Conservation (phyloP, 2,888 invertebrate genomes). For the Philopedon plagiatum region DNA sequence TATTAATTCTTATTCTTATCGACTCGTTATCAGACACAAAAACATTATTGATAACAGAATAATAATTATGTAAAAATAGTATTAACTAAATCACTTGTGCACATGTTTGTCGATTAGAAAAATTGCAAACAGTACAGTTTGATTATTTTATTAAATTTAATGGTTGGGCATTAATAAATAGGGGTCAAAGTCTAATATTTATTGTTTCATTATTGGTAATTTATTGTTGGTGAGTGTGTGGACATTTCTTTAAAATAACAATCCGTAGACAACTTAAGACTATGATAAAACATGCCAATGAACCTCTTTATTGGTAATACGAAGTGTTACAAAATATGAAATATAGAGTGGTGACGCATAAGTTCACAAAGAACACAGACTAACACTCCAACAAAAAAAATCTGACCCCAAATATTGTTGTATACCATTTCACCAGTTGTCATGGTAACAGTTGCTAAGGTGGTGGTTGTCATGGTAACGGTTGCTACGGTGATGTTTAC, state of each 20-base stretch:
- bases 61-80: conserved; percentile 13
- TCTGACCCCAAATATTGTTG: too few species aligned
- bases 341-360: too few species aligned
- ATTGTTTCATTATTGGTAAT: background rate
- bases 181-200: conserved; percentile 4
- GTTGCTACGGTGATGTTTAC: too few species aligned
- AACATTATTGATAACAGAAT: background rate
- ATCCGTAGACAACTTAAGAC: background rate
- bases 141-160: conserved; percentile 7
- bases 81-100: background rate
- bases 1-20: conserved; percentile 4
- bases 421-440: too few species aligned
- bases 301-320: conserved; percentile 9
- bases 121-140: conserved; percentile 5
- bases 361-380: too few species aligned
- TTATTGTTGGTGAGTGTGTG: background rate
- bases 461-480: too few species aligned
- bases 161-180: background rate
- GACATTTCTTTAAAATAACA: background rate
- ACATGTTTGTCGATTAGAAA: background rate
- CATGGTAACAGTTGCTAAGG: too few species aligned
- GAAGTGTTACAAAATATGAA: too few species aligned
- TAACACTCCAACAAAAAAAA: too few species aligned
- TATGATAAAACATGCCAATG: background rate
- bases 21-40: background rate